Evolutionary conservation across 2,113 vertebrate genomes (phyloP).

Genomic region (Globicephala melas): DNA sequence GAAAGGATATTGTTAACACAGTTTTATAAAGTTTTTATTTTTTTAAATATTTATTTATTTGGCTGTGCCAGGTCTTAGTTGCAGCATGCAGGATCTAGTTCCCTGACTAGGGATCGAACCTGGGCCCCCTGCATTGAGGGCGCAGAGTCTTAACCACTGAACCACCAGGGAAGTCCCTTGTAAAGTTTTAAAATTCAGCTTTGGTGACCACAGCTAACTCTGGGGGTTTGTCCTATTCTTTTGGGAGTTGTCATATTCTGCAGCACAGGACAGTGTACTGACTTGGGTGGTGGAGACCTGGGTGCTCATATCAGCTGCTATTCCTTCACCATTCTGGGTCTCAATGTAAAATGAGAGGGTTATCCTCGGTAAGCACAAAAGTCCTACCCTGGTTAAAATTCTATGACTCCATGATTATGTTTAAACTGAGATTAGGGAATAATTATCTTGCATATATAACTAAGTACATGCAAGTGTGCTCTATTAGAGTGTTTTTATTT

Average conservation of each 20-base stretch:
- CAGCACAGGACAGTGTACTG: neutral
- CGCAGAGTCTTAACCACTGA: too few relatives aligned
- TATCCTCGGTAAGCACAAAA: neutral
- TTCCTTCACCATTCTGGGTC: neutral
- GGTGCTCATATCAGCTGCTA: neutral
- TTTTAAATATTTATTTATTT: neutral
- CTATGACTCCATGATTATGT: neutral
- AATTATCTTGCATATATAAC: neutral
- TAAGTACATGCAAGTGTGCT: neutral
- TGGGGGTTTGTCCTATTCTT: neutral
- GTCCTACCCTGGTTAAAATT: neutral
- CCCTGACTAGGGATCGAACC: too few relatives aligned
- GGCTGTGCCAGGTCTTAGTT: too few relatives aligned
- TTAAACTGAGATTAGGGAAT: constrained; percentile 9
- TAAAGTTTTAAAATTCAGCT: neutral
- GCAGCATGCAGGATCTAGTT: too few relatives aligned
- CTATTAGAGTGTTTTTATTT: constrained; percentile 31
- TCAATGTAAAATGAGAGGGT: neutral
- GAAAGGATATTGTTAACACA: neutral
- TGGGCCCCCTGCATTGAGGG: too few relatives aligned
- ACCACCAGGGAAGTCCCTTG: too few relatives aligned
- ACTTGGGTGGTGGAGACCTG: neutral
- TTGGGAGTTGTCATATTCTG: neutral
- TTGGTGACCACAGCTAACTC: neutral
- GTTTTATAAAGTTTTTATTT: neutral